phyloP scores from a whole-genome alignment of 2,888 invertebrate species.

The Campoletis raptor region DNA sequence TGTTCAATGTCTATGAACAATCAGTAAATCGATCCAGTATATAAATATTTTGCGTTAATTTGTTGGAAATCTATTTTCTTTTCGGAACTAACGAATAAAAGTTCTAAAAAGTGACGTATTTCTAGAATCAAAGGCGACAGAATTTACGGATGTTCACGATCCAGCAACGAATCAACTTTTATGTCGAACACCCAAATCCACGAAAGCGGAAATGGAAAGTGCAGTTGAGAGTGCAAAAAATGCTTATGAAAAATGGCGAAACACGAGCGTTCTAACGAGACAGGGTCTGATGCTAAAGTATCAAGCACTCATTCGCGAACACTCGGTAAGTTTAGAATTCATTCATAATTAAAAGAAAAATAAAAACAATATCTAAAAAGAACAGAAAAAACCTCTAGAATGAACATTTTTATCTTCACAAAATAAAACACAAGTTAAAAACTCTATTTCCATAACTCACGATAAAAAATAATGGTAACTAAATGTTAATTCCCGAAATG shows the following conservation, averaged over 20 bases:
- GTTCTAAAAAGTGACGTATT: conserved; percentile 14
- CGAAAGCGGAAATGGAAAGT: conserved; percentile 94
- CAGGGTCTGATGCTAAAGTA: conserved; percentile 97
- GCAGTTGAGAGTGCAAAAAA: conserved; percentile 95
- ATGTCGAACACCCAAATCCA: conserved; percentile 94
- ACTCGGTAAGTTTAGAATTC: conserved; percentile 13
- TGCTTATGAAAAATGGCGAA: conserved; percentile 92
- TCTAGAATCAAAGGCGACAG: conserved; percentile 94
- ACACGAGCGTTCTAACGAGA: conserved; percentile 95
- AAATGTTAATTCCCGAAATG: background rate
- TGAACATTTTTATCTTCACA: too few species aligned
- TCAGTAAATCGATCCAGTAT: too few species aligned
- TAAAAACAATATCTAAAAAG: background rate
- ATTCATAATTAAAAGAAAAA: background rate
- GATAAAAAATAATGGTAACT: background rate
- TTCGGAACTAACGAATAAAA: too few species aligned
- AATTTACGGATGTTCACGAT: conserved; percentile 98
- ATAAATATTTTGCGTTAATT: too few species aligned
- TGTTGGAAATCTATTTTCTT: too few species aligned
- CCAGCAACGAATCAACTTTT: conserved; percentile 96
- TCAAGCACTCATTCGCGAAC: conserved; percentile 83
- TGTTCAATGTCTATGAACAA: too few species aligned
- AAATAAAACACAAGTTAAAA: too few species aligned
- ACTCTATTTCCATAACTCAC: too few species aligned
- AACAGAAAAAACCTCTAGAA: background rate